Evolutionary conservation across 2,888 invertebrate genomes (phyloP).

Genomic region (Adineta ricciae): DNA sequence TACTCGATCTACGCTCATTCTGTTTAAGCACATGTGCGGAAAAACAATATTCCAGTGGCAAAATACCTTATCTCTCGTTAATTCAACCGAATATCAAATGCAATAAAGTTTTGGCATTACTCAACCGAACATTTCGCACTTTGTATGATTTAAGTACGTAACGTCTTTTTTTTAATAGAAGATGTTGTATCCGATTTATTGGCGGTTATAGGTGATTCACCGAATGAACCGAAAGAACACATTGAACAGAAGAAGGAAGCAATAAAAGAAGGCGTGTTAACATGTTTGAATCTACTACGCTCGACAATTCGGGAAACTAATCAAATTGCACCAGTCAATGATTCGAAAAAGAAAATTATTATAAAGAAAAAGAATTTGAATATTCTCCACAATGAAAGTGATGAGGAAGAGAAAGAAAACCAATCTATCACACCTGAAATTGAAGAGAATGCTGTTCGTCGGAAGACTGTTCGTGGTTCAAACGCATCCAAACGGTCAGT

Average conservation of each 20-base stretch:
- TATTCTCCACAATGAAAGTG: neutral
- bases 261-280: neutral
- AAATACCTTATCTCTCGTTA: neutral
- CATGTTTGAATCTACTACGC: neutral
- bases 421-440: neutral
- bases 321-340: neutral
- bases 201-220: neutral
- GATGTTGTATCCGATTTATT: neutral
- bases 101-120: neutral
- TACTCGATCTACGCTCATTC: neutral
- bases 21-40: neutral
- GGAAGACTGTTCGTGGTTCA: neutral
- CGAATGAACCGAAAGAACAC: neutral
- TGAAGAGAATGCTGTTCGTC: neutral
- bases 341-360: neutral
- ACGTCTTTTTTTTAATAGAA: too few relatives aligned
- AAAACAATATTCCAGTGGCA: neutral
- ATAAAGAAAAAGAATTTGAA: neutral
- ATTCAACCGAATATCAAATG: neutral
- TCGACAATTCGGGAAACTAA: neutral
- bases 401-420: neutral
- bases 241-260: neutral
- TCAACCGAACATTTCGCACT: neutral
- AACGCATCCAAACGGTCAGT: neutral
- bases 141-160: neutral